Conservation (phyloP, 1,140 invertebrate genomes). For the Sminthurinus signatus region DNA sequence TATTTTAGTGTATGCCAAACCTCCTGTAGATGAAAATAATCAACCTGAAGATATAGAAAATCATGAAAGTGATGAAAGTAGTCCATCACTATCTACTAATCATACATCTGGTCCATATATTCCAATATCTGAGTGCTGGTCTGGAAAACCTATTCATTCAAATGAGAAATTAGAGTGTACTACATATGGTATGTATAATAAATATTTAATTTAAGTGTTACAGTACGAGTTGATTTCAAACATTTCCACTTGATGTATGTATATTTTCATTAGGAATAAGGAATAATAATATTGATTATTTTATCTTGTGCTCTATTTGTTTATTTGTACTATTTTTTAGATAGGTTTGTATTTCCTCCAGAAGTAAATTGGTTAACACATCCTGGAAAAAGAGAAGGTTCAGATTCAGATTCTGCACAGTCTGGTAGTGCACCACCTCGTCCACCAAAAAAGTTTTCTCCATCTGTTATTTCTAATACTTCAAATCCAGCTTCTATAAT, state of each 20-base stretch:
- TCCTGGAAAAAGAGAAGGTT: conserved; percentile 28
- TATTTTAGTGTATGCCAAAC: conserved; percentile 52
- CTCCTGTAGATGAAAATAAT: conserved; percentile 32
- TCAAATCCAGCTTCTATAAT: conserved; percentile 14
- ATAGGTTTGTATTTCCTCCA: conserved; percentile 38
- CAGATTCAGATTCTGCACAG: conserved; percentile 36
- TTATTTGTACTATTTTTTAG: conserved; percentile 29
- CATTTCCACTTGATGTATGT: too few species aligned
- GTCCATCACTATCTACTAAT: conserved; percentile 46
- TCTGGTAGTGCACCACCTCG: conserved; percentile 54
- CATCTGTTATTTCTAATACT: conserved; percentile 22
- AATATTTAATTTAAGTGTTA: too few species aligned
- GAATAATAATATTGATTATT: too few species aligned
- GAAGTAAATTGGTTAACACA: conserved; percentile 37
- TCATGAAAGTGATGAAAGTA: conserved; percentile 42
- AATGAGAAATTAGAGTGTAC: conserved; percentile 31
- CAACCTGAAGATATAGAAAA: conserved; percentile 23
- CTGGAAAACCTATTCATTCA: conserved; percentile 58
- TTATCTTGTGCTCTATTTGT: too few species aligned
- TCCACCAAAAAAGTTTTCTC: conserved; percentile 53
- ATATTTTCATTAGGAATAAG: too few species aligned
- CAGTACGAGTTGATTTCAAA: too few species aligned
- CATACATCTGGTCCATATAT: conserved; percentile 48
- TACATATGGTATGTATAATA: conserved; percentile 31
- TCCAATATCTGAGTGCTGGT: conserved; percentile 73